Evolutionary conservation across 2,113 vertebrate genomes (phyloP), one percentile per base, ranked within the genome.

Genomic region (Epinephelus fuscoguttatus): DNA sequence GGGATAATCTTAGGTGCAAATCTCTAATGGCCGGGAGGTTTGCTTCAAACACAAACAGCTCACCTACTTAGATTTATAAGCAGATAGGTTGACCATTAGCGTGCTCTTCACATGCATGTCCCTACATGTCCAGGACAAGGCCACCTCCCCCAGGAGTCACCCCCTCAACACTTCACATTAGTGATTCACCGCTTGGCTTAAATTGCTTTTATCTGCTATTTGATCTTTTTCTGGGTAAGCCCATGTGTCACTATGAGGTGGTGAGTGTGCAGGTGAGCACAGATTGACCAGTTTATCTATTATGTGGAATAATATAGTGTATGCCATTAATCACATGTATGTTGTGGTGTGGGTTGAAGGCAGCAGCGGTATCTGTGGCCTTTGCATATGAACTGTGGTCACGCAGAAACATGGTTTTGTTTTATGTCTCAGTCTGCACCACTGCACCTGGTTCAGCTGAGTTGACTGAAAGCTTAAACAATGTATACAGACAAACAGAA

Each of bases 81-180:
- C 78, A 89, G 84, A 91, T 80, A 88, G 80, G 56, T 74, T 93
- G 90, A 91, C 93, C 90, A 89, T 80, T 64, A 89, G 86, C 30
- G 10, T 71, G 69, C 72, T 76, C 74, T 69, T 70, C 75, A 86
- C 81, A 56, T 89, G 84, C 92, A 72, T 81, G 93, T 67, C 86
- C 68, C 84, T 80, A 79, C 94, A 91, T 56, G 93, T 91, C 86
- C 74, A 78, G 75, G 82, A 66, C 69, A 73, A 87, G 10, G 2
- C 52, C 63, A 60, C n/a, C 37, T 60, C 68, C 80, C 68, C 64
- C 40, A 25, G 23, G n/a, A 69, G 21, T 83, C 81, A 72, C 83
- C 83, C 63, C 80, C 80, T 82, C 84, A 92, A 90, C 84, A 88
- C 89, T 86, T 89, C 81, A 77, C 82, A 77, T 66, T 45, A 89